Base-by-base conservation (phyloP, 1,140 invertebrate species). In the Agrypnia vestita region DNA sequence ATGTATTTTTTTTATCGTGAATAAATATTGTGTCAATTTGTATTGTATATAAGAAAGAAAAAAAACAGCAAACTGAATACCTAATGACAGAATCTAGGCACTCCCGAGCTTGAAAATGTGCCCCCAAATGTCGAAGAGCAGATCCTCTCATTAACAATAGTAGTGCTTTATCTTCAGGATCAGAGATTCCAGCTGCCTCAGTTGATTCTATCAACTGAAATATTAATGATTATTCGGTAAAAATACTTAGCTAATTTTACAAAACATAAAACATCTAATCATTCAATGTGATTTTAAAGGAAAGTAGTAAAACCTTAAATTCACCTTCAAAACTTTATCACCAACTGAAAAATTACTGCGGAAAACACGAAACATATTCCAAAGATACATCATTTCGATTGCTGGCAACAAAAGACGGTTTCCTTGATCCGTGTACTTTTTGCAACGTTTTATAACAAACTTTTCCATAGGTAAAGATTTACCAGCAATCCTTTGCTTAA, bases 381-480 rank as follows among this genome's bases (percentile, higher is more conserved):
- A 99, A 0, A 98, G 90, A 85, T 96, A 99, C 84, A 98, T 92
- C 72, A 98, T 90, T 88, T 99, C 97, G 80, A 97, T 90, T 25
- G 94, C 93, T 11, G 97, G 97, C 67, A 98, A 89, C 6, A 95
- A 87, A 49, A 99, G 89, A 53, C 88, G 89, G 35, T 94, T 91
- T 56, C 94, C 93, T 88, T 97, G 95, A 47, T 91, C 89, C 81
- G 93, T 92, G 88, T 94, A 98, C 67, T 96, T 90, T 76, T 94
- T 92, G 17, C 95, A 92, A 85, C 97, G 97, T 85, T 94, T 95
- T 10, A 97, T 92, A 47, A 95, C 94, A 90, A 98, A 99, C 85
- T 99, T 99, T 87, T 99, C 98, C 92, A 98, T 95, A 13, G 98
- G 97, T 81, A 99, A 88, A 8, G 97, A 98, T 90, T 99, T 98